phyloP scores from a whole-genome alignment of 2,888 invertebrate genomes.

The Oscheius myriophilus region DNA sequence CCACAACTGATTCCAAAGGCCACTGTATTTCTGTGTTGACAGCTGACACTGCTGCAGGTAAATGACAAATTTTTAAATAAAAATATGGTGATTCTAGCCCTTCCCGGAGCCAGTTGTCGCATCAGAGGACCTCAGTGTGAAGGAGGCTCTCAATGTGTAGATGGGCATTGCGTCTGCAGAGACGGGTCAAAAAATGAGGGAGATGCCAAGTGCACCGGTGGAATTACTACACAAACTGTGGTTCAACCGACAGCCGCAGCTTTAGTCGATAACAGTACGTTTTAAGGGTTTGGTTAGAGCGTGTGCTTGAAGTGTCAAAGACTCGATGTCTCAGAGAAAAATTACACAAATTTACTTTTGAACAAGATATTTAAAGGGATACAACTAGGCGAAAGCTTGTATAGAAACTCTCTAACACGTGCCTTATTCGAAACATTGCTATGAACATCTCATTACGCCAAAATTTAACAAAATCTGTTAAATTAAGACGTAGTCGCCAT shows the following conservation, averaged over 20 bases:
- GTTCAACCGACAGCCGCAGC: background rate
- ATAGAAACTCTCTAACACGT: no score
- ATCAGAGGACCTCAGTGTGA: slow-evolving; percentile 25
- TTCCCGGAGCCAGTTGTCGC: slow-evolving; percentile 34
- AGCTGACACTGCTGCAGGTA: slow-evolving; percentile 30
- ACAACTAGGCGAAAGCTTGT: no score
- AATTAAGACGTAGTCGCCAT: no score
- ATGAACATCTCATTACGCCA: no score
- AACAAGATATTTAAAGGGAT: no score
- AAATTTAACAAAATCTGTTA: no score
- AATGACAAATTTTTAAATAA: background rate
- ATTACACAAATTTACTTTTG: no score
- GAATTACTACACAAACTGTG: no score
- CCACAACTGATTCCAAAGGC: slow-evolving; percentile 54
- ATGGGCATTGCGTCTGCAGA: slow-evolving; percentile 32
- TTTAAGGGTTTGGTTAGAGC: no score
- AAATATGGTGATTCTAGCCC: slow-evolving; percentile 29
- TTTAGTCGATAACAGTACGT: background rate
- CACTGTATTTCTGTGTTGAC: slow-evolving; percentile 38
- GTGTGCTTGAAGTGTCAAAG: no score
- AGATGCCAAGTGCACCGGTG: slow-evolving; percentile 10
- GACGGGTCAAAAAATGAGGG: slow-evolving; percentile 16
- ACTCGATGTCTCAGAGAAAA: no score
- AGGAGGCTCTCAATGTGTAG: slow-evolving; percentile 33
- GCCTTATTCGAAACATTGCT: no score